Conservation (phyloP, 2,888 invertebrate species). For the Drosophila borborema region DNA sequence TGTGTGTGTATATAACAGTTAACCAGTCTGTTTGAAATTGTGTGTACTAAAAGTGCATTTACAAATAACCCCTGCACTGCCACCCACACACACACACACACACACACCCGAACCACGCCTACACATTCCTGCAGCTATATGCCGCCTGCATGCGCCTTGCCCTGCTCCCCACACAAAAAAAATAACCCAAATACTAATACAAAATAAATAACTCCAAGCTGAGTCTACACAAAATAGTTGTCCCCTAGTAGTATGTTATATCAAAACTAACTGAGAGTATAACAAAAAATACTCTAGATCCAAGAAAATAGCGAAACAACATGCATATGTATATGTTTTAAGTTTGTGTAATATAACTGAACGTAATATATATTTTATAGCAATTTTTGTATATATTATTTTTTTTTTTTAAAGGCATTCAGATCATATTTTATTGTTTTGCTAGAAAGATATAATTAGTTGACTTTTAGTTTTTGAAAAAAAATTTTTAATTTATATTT, state of each 20-base stretch:
- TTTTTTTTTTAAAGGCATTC: too few relatives aligned
- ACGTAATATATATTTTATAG: neutral
- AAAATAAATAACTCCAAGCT: conserved; percentile 16
- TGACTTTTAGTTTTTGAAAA: too few relatives aligned
- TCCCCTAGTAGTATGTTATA: conserved; percentile 2
- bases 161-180: neutral
- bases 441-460: too few relatives aligned
- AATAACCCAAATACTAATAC: conserved; percentile 8
- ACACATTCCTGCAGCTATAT: neutral
- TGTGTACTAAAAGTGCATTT: conserved; percentile 10
- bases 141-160: conserved; percentile 58
- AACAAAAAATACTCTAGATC: neutral
- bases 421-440: too few relatives aligned
- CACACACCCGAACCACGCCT: conserved; percentile 1
- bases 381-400: neutral
- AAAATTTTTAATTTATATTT: too few relatives aligned
- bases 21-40: conserved; percentile 26
- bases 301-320: neutral
- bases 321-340: neutral
- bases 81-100: neutral
- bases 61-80: conserved; percentile 19
- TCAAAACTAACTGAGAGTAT: neutral
- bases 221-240: conserved; percentile 32
- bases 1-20: conserved; percentile 36
- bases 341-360: neutral